Evolutionary conservation across 2,113 vertebrate genomes (phyloP), one percentile per base, ranked within the genome.

Genomic region (Gnathonemus longibarbis): DNA sequence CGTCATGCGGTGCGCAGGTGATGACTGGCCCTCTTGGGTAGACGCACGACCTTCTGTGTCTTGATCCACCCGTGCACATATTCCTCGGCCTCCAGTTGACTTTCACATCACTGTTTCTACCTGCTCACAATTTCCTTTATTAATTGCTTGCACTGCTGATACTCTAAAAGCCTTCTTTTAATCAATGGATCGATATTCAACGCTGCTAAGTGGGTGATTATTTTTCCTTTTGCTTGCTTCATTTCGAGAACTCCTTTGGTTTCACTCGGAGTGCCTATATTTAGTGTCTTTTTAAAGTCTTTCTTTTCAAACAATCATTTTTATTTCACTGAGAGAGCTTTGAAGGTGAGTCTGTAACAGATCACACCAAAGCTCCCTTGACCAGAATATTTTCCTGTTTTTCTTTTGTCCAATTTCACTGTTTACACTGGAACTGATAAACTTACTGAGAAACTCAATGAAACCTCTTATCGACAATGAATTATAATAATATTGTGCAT

Each of bases 131-230:
- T 84, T 88, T 62, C 90, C 88, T 77, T 87, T 87, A 49, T 91
- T 91, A 90, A 91, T 90, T 83, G 58, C 31, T 46, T 52, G 53
- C 19, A 84, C 89, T 62, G 84, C 8, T 17, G 52, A 50, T 89
- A 89, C 62, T 66, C 15, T 46, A 86, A 89, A 90, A 88, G 88
- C 85, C 88, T 87, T 88, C 56, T 88, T 90, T 89, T 91, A 91
- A 89, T 90, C 66, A 88, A 49, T 80, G 89, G 77, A 56, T 88
- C 91, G 39, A 90, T 86, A 89, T 84, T 84, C 84, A 80, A 83
- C 84, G 89, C 83, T 15, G 48, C 50, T 88, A 56, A 90, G 24
- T 88, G 87, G 66, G 58, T 52, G 49, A 58, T 88, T 88, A 24
- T 45, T 53, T 27, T 84, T 86, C 74, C 35, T 66, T 84, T 15